Conservation (phyloP, 2,113 vertebrate genomes). For the Rhegmatorhina hoffmannsi region DNA sequence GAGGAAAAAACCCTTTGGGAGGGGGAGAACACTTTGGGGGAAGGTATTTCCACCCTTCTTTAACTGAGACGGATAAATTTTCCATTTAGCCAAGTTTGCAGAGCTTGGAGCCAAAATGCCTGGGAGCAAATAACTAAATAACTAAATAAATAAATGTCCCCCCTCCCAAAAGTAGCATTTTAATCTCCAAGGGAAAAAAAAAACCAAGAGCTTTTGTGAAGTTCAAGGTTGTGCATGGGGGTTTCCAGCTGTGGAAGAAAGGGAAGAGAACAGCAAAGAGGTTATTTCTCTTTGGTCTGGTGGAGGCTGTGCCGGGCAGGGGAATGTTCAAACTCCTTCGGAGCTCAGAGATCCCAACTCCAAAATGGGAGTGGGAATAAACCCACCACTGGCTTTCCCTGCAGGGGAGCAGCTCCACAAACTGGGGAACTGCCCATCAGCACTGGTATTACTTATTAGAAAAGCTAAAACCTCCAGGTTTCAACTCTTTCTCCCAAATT, state of each 20-base stretch:
- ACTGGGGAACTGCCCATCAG: not conserved
- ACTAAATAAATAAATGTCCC: not conserved
- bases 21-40: not conserved
- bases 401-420: not conserved
- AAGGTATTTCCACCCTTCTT: not conserved
- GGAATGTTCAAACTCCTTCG: not conserved
- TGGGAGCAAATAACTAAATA: not conserved
- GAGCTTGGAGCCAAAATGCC: not conserved
- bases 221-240: fast-evolving
- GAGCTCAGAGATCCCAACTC: fast-evolving
- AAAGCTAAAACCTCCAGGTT: not conserved
- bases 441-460: fast-evolving
- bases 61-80: not conserved
- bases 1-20: not conserved
- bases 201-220: not conserved
- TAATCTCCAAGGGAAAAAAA: not conserved
- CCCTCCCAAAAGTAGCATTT: not conserved
- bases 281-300: not conserved
- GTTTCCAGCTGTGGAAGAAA: not conserved
- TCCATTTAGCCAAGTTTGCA: not conserved
- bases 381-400: not conserved
- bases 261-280: not conserved
- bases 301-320: not conserved
- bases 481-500: not conserved
- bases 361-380: not conserved